Evolutionary conservation across 2,113 vertebrate species (phyloP).

Genomic region (Eudorcas thomsonii): DNA sequence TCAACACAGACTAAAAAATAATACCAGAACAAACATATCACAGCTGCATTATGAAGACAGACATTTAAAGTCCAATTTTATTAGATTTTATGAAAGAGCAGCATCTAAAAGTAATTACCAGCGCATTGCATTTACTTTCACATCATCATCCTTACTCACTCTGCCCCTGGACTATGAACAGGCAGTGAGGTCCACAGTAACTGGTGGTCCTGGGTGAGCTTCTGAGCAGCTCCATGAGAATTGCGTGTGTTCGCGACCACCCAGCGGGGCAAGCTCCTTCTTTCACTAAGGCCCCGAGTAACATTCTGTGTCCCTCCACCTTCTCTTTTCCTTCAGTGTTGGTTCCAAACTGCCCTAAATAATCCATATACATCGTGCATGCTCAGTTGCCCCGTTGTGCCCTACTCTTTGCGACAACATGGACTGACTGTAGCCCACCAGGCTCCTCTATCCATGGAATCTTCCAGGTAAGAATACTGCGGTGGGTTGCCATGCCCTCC

Average conservation of each 20-base stretch:
- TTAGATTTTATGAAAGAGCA: slow-evolving; percentile 44
- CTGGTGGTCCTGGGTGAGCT: not conserved
- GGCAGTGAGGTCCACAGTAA: not conserved
- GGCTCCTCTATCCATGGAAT: not conserved
- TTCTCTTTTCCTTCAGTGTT: not conserved
- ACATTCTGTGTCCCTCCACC: no score
- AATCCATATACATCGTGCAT: not conserved
- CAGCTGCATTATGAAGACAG: slow-evolving; percentile 65
- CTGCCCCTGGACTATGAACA: not conserved
- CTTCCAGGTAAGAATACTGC: not conserved
- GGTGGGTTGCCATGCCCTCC: not conserved
- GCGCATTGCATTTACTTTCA: slow-evolving; percentile 1
- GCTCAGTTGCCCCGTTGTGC: not conserved
- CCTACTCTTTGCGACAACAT: not conserved
- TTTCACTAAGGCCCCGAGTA: not conserved
- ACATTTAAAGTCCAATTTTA: slow-evolving; percentile 60
- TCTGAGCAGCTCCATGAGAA: not conserved
- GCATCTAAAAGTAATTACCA: slow-evolving; percentile 56
- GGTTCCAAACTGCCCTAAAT: not conserved
- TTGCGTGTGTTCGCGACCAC: fast-evolving
- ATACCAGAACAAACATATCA: slow-evolving; percentile 70
- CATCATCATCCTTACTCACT: slow-evolving; percentile 26
- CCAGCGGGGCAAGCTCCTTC: fast-evolving
- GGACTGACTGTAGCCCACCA: not conserved
- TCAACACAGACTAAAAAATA: slow-evolving; percentile 77